Percentiles rank a stretch among this genome's conserved stretches.
These are phyloP conservation scores for Oophaga sylvatica DNA, from an alignment of 2,797 vertebrate genomes.

Conservation along the genomic window DNA sequence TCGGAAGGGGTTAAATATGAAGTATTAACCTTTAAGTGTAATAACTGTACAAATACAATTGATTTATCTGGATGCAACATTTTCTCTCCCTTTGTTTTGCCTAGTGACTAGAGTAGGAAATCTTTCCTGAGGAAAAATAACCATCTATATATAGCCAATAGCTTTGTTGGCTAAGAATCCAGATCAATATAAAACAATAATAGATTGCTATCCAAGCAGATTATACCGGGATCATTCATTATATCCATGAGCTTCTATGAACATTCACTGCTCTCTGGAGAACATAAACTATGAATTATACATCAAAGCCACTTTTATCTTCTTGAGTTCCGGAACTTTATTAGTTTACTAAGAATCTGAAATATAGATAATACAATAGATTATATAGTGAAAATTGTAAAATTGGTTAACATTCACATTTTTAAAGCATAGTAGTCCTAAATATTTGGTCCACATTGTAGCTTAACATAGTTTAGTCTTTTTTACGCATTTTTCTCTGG, in stretches of 20 bases:
- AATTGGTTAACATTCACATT: too few relatives aligned
- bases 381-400: background rate
- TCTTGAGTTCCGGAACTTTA: background rate
- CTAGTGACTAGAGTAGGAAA: background rate
- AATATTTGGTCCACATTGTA: background rate
- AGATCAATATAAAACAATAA: background rate
- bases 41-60: background rate
- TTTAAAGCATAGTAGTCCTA: background rate
- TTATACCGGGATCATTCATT: background rate
- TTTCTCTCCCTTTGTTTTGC: background rate
- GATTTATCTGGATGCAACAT: background rate
- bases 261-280: background rate
- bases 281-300: background rate
- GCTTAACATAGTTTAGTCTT: too few relatives aligned
- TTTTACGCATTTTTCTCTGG: too few relatives aligned
- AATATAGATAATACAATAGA: background rate
- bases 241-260: background rate
- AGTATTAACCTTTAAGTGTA: background rate
- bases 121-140: background rate
- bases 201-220: conserved; percentile 4
- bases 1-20: too few relatives aligned
- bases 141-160: background rate
- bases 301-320: background rate
- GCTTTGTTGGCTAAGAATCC: background rate
- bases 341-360: background rate